phyloP scores from a whole-genome alignment of 2,797 vertebrate genomes.

The Parambassis ranga region DNA sequence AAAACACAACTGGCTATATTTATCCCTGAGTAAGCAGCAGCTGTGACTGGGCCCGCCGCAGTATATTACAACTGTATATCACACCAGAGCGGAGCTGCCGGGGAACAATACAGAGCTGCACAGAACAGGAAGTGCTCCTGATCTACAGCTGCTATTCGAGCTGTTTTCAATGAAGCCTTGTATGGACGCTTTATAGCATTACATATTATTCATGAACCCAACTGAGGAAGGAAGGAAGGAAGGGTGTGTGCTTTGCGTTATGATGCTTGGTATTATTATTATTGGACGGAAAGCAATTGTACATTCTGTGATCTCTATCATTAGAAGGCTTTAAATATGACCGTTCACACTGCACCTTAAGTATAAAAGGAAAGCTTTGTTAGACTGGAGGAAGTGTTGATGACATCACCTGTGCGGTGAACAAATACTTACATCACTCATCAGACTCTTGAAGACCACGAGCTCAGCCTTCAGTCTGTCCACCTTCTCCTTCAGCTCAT shows the following conservation, averaged over 20 bases:
- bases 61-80: constrained; percentile 52
- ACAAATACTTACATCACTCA: constrained; percentile 92
- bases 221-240: constrained; percentile 35
- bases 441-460: constrained; percentile 97
- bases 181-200: constrained; percentile 24
- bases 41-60: constrained; percentile 40
- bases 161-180: constrained; percentile 47
- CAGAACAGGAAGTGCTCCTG: constrained; percentile 44
- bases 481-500: constrained; percentile 92
- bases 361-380: not conserved
- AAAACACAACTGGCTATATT: constrained; percentile 33
- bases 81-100: constrained; percentile 38
- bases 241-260: constrained; percentile 9
- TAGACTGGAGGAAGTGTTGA: not conserved
- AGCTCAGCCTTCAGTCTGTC: constrained; percentile 94
- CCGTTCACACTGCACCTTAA: not conserved
- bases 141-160: constrained; percentile 52
- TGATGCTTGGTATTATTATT: too few relatives aligned
- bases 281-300: constrained; percentile 4
- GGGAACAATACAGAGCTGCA: constrained; percentile 62
- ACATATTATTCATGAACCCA: constrained; percentile 24
- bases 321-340: not conserved
- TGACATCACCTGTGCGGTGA: constrained; percentile 1
- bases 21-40: constrained; percentile 42
- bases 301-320: not conserved